Conservation (phyloP, 2,113 vertebrate genomes). For the Pelodiscus sinensis region DNA sequence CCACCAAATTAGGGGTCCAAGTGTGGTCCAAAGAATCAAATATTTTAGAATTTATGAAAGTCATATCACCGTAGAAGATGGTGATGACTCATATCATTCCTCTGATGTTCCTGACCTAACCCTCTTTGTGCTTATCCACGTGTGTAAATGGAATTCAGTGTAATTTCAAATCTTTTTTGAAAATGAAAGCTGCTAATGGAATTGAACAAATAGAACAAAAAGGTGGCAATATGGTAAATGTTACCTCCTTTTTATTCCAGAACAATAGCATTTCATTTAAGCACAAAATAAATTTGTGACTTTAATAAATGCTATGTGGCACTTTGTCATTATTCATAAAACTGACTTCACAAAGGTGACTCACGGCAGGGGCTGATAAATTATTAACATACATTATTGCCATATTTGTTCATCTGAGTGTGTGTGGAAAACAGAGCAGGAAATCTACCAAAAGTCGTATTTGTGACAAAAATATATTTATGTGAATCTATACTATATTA, state of each 20-base stretch:
- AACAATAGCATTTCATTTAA: slow-evolving; percentile 46
- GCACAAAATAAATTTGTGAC: slow-evolving; percentile 7
- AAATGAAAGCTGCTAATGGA: slow-evolving; percentile 74
- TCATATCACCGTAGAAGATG: not conserved
- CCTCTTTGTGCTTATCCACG: slow-evolving; percentile 50
- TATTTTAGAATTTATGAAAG: not conserved
- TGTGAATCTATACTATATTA: not conserved
- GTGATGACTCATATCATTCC: not conserved
- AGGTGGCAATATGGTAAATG: slow-evolving; percentile 52
- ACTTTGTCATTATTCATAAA: slow-evolving; percentile 46
- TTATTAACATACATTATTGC: not conserved
- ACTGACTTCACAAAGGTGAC: not conserved
- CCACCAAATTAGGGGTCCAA: not conserved
- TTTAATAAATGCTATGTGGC: not conserved
- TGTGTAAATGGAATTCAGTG: slow-evolving; percentile 63
- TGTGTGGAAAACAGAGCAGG: slow-evolving; percentile 4
- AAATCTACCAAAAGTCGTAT: slow-evolving; percentile 9
- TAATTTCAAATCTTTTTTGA: slow-evolving; percentile 63
- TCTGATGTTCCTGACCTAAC: slow-evolving; percentile 10
- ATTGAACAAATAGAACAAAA: slow-evolving; percentile 59
- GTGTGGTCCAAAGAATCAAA: not conserved
- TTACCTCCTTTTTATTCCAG: slow-evolving; percentile 34
- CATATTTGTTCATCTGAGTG: not conserved
- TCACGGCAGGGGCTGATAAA: slow-evolving; percentile 2
- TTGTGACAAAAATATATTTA: not conserved